These are phyloP conservation scores for Papilio glaucus DNA, from an alignment of 1,140 invertebrate species.

Conservation along the genomic window DNA sequence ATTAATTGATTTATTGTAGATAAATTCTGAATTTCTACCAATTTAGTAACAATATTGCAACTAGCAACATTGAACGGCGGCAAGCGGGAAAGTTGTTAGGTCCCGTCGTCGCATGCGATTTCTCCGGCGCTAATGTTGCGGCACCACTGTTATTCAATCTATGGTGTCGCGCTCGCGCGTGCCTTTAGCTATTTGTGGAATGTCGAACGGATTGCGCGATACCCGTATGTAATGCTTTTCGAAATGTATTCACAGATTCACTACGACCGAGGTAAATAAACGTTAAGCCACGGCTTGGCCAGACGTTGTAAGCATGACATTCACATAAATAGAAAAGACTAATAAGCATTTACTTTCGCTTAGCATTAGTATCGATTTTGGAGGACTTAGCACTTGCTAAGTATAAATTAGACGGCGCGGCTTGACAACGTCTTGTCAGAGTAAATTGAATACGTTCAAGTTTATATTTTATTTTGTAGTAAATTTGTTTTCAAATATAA, in stretches of 20 bases:
- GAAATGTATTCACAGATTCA: conserved; percentile 5
- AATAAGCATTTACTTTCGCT: too few relatives aligned
- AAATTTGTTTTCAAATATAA: too few relatives aligned
- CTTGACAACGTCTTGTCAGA: too few relatives aligned
- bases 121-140: conserved; percentile 29
- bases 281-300: too few relatives aligned
- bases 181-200: conserved; percentile 26
- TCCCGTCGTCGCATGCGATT: conserved; percentile 28
- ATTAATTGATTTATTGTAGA: neutral
- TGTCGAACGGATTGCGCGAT: neutral
- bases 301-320: too few relatives aligned
- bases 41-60: conserved; percentile 4
- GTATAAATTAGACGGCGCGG: too few relatives aligned
- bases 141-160: conserved; percentile 28
- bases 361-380: too few relatives aligned
- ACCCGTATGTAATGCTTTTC: conserved; percentile 23
- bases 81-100: conserved; percentile 28
- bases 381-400: too few relatives aligned
- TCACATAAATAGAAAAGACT: too few relatives aligned
- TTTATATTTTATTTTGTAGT: too few relatives aligned
- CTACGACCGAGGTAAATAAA: too few relatives aligned
- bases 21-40: conserved; percentile 12
- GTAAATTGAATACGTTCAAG: too few relatives aligned
- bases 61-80: conserved; percentile 2
- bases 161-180: conserved; percentile 20